A percentile compares a stretch with the other conserved stretches of the same genome.
Evolutionary conservation across 2,888 invertebrate genomes (phyloP).

Genomic region (Agrotis puta): DNA sequence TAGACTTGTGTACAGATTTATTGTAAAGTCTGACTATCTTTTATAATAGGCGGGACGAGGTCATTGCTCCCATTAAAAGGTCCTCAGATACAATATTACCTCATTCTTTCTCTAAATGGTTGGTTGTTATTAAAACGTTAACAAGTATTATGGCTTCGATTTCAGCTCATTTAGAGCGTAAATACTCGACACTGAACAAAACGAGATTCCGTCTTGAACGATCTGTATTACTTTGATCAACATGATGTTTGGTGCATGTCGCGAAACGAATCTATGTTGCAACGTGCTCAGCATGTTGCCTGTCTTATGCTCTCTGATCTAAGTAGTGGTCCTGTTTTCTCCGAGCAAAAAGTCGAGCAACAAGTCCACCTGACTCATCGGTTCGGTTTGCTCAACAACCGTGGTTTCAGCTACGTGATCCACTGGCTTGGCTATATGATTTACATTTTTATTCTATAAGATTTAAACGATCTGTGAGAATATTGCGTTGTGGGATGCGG

Average conservation of each 20-base stretch:
- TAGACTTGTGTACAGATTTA: slow-evolving; percentile 17
- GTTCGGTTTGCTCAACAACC: slow-evolving; percentile 65
- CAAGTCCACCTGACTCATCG: slow-evolving; percentile 74
- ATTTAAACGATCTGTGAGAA: slow-evolving; percentile 53
- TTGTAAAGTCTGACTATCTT: slow-evolving; percentile 8
- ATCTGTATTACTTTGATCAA: slow-evolving; percentile 45
- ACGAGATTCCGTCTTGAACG: slow-evolving; percentile 17
- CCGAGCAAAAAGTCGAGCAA: slow-evolving; percentile 72
- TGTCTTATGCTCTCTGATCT: slow-evolving; percentile 58
- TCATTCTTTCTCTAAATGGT: slow-evolving; percentile 43
- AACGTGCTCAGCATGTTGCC: slow-evolving; percentile 56
- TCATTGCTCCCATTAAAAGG: slow-evolving; percentile 38
- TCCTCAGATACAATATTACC: slow-evolving; percentile 28
- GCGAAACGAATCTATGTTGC: slow-evolving; percentile 55
- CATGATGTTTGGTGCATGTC: slow-evolving; percentile 56
- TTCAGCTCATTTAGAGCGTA: slow-evolving; percentile 39
- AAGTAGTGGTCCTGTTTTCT: slow-evolving; percentile 69
- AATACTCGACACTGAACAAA: slow-evolving; percentile 35
- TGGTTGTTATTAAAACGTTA: slow-evolving; percentile 43
- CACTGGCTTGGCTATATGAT: slow-evolving; percentile 63
- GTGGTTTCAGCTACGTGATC: slow-evolving; percentile 67
- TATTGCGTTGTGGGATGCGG: slow-evolving; percentile 55
- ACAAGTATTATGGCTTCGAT: slow-evolving; percentile 34
- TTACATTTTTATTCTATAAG: slow-evolving; percentile 59
- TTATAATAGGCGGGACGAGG: slow-evolving; percentile 18